Evolutionary conservation across 2,797 vertebrate genomes (phyloP), one percentile per base, ranked within the genome.

Genomic region (Liparis tanakae): DNA sequence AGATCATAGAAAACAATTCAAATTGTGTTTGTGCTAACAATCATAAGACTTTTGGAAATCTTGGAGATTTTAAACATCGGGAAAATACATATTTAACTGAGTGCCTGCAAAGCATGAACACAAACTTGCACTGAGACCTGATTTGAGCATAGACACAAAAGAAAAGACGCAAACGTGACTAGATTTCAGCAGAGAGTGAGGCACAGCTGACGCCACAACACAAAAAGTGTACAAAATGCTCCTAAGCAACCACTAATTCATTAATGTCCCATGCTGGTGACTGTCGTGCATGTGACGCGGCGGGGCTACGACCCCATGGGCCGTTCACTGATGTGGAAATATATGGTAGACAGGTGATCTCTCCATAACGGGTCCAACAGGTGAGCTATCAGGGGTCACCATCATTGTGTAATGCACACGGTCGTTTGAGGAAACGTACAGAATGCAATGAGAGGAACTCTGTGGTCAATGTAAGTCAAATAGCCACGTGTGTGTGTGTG

Each of bases 151-250:
- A 66, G 56, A 62, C 36, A 56, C 39, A 14, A 71, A 30, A 61
- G 25, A 39, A 68, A 41, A 59, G 71, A 78, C 72, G 67, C 54
- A 72, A 83, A 78, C 74, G 41, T 65, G 9, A 51, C 74, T 72
- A 76, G 44, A 36, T 67, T 67, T 69, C 57, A 78, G 62, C 48
- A 41, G 41, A 61, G 25, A 30, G 25, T 30, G 25, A 30, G 25
- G 4, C 39, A 62, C 25, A 43, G 41, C 39, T 68, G 6, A 33
- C 44, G 59, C 3, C 51, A 46, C 36, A 41, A 63, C 3, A 55
- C 41, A 36, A 41, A 46, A 46, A 55, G 50, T 71, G 58, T 67
- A 25, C 63, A 57, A 48, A 72, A 58, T 33, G 64, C 12, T 67
- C 39, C 17, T 37, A 13, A 73, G 53, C 43, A 51, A n/a, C 17